Percentiles rank a stretch among this genome's conserved stretches.
phyloP scores from a whole-genome alignment of 2,888 invertebrate genomes.

The Liodrosophila aerea region DNA sequence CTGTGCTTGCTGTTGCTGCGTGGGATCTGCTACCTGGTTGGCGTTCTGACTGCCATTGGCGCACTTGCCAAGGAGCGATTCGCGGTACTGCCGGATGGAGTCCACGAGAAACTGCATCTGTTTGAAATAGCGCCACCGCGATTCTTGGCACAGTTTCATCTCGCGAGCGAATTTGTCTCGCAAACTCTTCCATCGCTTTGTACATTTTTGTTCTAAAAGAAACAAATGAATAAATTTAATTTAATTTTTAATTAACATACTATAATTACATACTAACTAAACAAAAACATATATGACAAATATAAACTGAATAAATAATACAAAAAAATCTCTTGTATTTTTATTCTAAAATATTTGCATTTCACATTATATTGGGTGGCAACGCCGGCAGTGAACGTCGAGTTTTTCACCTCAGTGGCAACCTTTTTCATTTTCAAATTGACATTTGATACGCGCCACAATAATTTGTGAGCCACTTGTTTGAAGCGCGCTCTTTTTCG shows the following conservation, averaged over 20 bases:
- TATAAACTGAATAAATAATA: no score
- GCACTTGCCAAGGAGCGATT: constrained; percentile 79
- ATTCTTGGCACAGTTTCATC: constrained; percentile 80
- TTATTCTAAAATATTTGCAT: no score
- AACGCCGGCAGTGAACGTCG: constrained; percentile 48
- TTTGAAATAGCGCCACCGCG: constrained; percentile 80
- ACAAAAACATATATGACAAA: not conserved
- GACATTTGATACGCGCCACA: no score
- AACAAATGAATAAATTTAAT: not conserved
- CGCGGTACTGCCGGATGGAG: constrained; percentile 79
- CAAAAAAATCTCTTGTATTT: no score
- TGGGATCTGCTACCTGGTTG: constrained; percentile 75
- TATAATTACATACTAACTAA: not conserved
- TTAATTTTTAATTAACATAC: not conserved
- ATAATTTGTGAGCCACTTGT: no score
- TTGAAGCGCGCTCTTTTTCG: no score
- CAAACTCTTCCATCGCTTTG: constrained; percentile 80
- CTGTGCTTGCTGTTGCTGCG: constrained; percentile 79
- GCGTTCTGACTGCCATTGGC: constrained; percentile 67
- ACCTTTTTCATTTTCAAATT: no score
- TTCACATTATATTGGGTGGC: no score
- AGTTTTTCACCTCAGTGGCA: no score
- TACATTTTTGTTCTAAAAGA: constrained; percentile 79
- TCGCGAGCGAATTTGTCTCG: constrained; percentile 80
- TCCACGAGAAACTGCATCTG: constrained; percentile 80